A percentile compares a stretch with the other conserved stretches of the same genome.
Evolutionary conservation across 2,797 vertebrate species (phyloP).

Genomic region (Acanthopagrus latus): DNA sequence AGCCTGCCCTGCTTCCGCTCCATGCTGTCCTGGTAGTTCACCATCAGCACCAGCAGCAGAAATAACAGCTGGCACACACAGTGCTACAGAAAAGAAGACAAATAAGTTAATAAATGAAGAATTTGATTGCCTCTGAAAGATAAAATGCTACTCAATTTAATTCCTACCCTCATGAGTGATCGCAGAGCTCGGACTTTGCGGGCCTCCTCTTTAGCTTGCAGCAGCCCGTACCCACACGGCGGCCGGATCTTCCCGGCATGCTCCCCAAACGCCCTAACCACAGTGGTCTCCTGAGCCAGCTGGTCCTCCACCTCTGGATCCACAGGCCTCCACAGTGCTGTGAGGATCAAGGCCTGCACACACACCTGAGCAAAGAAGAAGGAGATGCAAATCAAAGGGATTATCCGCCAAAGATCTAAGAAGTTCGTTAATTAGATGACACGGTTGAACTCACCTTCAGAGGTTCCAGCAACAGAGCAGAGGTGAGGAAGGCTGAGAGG

Average conservation of each 20-base stretch:
- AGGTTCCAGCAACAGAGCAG: slow-evolving; percentile 85
- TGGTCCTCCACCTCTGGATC: slow-evolving; percentile 85
- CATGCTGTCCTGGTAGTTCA: slow-evolving; percentile 85
- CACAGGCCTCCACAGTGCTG: slow-evolving; percentile 81
- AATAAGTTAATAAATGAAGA: background rate
- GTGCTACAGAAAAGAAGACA: slow-evolving; percentile 66
- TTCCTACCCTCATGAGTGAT: slow-evolving; percentile 83
- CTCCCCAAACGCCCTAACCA: slow-evolving; percentile 70
- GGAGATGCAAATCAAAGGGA: background rate
- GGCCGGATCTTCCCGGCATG: slow-evolving; percentile 78
- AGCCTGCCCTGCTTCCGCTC: slow-evolving; percentile 79
- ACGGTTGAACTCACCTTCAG: slow-evolving; percentile 76
- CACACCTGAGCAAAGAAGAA: slow-evolving; percentile 75
- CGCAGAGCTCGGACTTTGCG: slow-evolving; percentile 81
- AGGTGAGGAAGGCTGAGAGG: slow-evolving; percentile 82
- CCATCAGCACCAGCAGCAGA: slow-evolving; percentile 84
- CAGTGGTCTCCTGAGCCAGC: slow-evolving; percentile 76
- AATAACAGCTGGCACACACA: slow-evolving; percentile 84
- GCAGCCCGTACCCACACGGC: slow-evolving; percentile 85
- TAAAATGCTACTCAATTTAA: background rate
- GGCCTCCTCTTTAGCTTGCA: slow-evolving; percentile 88
- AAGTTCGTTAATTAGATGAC: background rate
- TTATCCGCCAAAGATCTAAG: background rate
- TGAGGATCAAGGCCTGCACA: slow-evolving; percentile 76
- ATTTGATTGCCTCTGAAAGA: background rate